Percentiles rank a stretch among this genome's conserved stretches.
phyloP scores from a whole-genome alignment of 2,888 invertebrate genomes.

The Oxycera nigricornis region DNA sequence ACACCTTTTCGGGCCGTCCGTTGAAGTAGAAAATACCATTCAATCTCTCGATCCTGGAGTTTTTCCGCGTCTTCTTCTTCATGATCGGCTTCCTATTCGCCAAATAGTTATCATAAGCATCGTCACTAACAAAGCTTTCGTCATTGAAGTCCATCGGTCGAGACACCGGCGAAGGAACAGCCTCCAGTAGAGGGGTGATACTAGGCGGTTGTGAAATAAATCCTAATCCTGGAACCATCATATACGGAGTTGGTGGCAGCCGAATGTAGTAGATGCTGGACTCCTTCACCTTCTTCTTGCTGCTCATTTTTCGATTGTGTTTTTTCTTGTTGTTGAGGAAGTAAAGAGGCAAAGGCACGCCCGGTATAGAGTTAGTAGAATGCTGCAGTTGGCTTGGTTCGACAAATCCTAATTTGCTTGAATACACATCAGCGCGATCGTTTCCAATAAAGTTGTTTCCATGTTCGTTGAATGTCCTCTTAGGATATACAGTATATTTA shows the following conservation, averaged over 20 bases:
- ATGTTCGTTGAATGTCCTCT: not conserved
- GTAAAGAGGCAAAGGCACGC: constrained; percentile 10
- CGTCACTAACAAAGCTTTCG: constrained; percentile 1
- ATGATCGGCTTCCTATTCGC: not conserved
- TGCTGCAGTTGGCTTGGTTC: not conserved
- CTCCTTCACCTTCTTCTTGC: constrained; percentile 59
- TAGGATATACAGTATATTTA: not conserved
- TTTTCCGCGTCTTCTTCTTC: constrained; percentile 17
- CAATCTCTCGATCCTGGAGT: constrained; percentile 28
- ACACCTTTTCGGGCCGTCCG: constrained; percentile 31
- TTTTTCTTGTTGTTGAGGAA: constrained; percentile 2
- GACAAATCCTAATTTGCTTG: not conserved
- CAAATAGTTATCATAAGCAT: constrained; percentile 6
- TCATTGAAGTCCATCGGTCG: not conserved
- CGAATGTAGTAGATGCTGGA: constrained; percentile 87
- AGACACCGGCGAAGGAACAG: not conserved
- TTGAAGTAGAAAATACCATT: constrained; percentile 32
- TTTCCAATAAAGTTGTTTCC: not conserved
- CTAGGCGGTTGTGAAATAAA: constrained; percentile 80
- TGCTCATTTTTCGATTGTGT: not conserved
- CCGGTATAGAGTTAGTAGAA: not conserved
- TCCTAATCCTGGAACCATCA: constrained; percentile 83
- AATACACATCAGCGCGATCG: not conserved
- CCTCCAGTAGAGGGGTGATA: not conserved
- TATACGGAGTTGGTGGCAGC: constrained; percentile 84